Evolutionary conservation across 1,140 invertebrate genomes (phyloP).

Genomic region (Penaeus indicus): DNA sequence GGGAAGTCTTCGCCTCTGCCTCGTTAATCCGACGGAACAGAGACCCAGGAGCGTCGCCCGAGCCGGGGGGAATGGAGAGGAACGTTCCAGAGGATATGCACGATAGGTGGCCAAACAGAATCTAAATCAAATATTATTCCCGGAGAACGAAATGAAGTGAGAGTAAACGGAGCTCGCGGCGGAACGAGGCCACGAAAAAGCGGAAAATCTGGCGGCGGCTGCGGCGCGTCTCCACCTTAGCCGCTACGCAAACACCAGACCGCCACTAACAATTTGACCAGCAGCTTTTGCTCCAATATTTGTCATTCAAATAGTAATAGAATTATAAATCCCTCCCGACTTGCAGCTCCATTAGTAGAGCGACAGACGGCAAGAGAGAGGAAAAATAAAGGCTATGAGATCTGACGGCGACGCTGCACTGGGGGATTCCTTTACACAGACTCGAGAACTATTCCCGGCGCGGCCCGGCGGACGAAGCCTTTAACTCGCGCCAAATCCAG

Average conservation of each 20-base stretch:
- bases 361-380: too few relatives aligned
- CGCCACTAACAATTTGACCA: constrained; percentile 50
- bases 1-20: background rate
- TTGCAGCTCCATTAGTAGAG: too few relatives aligned
- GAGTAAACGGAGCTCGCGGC: constrained; percentile 25
- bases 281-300: too few relatives aligned
- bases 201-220: constrained; percentile 59
- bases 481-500: too few relatives aligned
- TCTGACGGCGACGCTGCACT: too few relatives aligned
- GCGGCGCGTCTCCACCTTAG: constrained; percentile 50
- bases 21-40: too few relatives aligned
- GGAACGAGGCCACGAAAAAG: constrained; percentile 51
- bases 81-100: background rate
- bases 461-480: too few relatives aligned
- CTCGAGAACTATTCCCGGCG: too few relatives aligned
- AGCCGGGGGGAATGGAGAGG: background rate
- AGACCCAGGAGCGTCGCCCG: background rate
- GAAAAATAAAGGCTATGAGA: too few relatives aligned
- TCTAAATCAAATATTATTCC: background rate
- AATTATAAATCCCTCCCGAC: too few relatives aligned
- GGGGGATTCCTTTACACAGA: too few relatives aligned
- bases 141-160: constrained; percentile 34
- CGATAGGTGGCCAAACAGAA: background rate
- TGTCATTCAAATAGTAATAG: too few relatives aligned
- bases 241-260: constrained; percentile 51